Evolutionary conservation across 2,888 invertebrate species (phyloP).

Genomic region (Aspidiotus destructor): DNA sequence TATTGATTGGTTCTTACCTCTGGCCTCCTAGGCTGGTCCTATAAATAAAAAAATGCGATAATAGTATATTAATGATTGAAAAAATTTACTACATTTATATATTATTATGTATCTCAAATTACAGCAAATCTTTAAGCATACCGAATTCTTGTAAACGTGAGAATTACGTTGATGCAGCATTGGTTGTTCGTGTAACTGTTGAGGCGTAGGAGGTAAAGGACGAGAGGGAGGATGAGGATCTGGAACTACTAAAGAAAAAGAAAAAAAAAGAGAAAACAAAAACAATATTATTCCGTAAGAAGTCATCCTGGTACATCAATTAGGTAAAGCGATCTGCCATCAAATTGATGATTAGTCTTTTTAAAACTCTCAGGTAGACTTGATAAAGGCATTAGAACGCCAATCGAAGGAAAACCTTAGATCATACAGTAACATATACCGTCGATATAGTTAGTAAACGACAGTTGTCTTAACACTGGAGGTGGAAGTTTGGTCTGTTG

Average conservation of each 20-base stretch:
- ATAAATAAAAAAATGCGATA: conserved; percentile 52
- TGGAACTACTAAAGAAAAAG: conserved; percentile 56
- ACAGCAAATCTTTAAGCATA: too few relatives aligned
- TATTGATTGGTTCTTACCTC: conserved; percentile 54
- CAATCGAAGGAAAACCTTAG: too few relatives aligned
- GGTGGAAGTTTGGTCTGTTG: too few relatives aligned
- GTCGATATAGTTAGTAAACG: too few relatives aligned
- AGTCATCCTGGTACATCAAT: not conserved
- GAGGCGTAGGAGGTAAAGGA: conserved; percentile 73
- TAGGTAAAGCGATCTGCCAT: conserved; percentile 3
- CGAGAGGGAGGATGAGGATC: conserved; percentile 74
- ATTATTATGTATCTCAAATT: not conserved
- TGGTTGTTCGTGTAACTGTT: conserved; percentile 47
- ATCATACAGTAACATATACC: too few relatives aligned
- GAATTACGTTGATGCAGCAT: conserved; percentile 57
- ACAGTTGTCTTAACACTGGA: too few relatives aligned
- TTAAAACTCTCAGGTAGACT: not conserved
- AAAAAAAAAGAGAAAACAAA: conserved; percentile 11
- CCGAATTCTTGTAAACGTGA: conserved; percentile 74
- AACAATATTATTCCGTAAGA: conserved; percentile 7
- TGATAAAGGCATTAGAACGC: too few relatives aligned
- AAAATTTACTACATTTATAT: not conserved
- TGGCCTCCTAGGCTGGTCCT: conserved; percentile 80
- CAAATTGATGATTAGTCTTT: not conserved
- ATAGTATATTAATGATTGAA: conserved; percentile 39